These are phyloP conservation scores for Caenorhabditis sulstoni DNA, from an alignment of 2,888 invertebrate genomes.

Conservation along the genomic window DNA sequence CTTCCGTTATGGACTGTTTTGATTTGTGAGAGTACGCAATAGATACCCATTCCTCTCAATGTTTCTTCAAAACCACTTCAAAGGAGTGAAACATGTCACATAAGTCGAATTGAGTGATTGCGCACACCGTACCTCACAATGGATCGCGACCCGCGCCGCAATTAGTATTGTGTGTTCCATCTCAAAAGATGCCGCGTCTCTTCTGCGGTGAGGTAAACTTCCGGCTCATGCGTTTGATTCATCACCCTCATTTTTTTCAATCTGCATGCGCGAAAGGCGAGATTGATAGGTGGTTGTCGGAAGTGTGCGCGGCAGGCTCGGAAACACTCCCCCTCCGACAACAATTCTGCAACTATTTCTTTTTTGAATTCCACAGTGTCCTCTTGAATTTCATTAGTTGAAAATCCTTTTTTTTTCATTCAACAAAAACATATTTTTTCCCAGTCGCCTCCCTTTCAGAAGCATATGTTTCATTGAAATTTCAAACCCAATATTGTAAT, in stretches of 20 bases:
- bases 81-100: constrained; percentile 54
- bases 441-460: background rate
- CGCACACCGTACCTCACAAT: constrained; percentile 40
- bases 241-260: constrained; percentile 31
- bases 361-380: constrained; percentile 3
- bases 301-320: constrained; percentile 7
- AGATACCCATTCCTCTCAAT: constrained; percentile 12
- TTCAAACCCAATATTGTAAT: constrained; percentile 45
- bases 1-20: constrained; percentile 31
- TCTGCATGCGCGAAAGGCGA: constrained; percentile 15
- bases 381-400: constrained; percentile 30
- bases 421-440: constrained; percentile 16
- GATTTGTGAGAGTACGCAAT: constrained; percentile 17
- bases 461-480: constrained; percentile 54
- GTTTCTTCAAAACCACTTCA: constrained; percentile 31
- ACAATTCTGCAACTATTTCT: background rate
- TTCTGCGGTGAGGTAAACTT: constrained; percentile 56
- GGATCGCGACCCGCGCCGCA: constrained; percentile 26
- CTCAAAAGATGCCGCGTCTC: constrained; percentile 42
- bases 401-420: constrained; percentile 8
- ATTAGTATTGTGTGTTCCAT: constrained; percentile 51
- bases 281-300: constrained; percentile 51
- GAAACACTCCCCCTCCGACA: background rate
- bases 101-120: constrained; percentile 58
- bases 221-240: constrained; percentile 54